Conservation (phyloP, 2,797 vertebrate genomes). For the Chelmon rostratus region DNA sequence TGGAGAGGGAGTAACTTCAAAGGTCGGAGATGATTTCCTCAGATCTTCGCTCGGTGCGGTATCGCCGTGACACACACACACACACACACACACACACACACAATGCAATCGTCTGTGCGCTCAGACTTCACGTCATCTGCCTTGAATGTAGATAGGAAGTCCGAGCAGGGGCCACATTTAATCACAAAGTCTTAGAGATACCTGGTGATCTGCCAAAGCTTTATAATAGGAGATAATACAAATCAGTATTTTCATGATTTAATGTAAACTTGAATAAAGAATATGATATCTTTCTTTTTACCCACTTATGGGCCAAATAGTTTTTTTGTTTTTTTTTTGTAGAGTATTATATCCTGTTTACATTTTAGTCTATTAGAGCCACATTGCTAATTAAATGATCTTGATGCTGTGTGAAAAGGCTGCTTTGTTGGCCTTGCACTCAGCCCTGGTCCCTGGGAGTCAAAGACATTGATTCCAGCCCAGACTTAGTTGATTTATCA, state of each 20-base stretch:
- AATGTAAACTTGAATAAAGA: too few species aligned
- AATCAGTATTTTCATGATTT: too few species aligned
- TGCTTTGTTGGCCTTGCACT: background rate
- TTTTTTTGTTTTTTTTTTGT: too few species aligned
- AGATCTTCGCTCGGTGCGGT: constrained; percentile 63
- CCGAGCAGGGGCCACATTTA: background rate
- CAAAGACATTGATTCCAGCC: constrained; percentile 8
- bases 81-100: too few species aligned
- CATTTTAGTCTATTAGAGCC: background rate
- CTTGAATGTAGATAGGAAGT: constrained; percentile 14
- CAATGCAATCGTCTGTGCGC: constrained; percentile 47
- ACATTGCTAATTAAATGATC: background rate
- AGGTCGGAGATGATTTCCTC: constrained; percentile 67
- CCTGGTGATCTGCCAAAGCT: background rate
- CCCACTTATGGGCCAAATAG: too few species aligned
- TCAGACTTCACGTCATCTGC: constrained; percentile 52
- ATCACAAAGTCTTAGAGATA: background rate
- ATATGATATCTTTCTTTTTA: too few species aligned
- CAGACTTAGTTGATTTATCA: background rate
- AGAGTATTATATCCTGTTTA: background rate
- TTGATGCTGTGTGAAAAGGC: background rate
- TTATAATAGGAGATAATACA: too few species aligned
- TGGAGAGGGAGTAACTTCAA: constrained; percentile 65
- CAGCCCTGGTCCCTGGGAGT: background rate
- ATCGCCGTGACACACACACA: constrained; percentile 25